Percentiles rank a stretch among this genome's conserved stretches.
phyloP scores from a whole-genome alignment of 2,888 invertebrate genomes.

The Dascillus cervinus region DNA sequence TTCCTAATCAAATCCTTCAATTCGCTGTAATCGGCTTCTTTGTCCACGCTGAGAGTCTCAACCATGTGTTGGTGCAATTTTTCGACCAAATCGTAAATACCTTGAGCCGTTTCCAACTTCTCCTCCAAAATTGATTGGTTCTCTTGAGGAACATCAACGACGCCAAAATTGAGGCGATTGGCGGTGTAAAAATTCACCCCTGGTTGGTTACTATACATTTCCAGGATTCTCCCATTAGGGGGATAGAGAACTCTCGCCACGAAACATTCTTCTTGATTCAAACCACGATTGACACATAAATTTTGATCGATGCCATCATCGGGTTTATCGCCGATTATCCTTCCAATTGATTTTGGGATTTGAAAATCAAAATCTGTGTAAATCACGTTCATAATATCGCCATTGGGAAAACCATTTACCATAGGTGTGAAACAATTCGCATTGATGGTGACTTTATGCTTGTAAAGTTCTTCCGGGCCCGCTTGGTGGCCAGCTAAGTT shows the following conservation, averaged over 20 bases:
- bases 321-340: conserved; percentile 55
- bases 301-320: conserved; percentile 73
- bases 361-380: conserved; percentile 68
- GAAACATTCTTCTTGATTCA: conserved; percentile 49
- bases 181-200: conserved; percentile 84
- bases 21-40: conserved; percentile 15
- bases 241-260: conserved; percentile 62
- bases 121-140: not conserved
- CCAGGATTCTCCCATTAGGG: conserved; percentile 63
- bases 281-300: conserved; percentile 62
- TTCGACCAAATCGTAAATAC: conserved; percentile 12
- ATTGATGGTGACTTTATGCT: conserved; percentile 65
- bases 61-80: conserved; percentile 9
- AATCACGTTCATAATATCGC: conserved; percentile 61
- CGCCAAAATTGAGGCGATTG: conserved; percentile 43
- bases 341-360: conserved; percentile 53
- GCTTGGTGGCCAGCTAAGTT: conserved; percentile 82
- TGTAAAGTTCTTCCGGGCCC: conserved; percentile 54
- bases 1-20: conserved; percentile 15
- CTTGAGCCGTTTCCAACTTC: not conserved
- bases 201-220: conserved; percentile 77
- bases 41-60: conserved; percentile 11
- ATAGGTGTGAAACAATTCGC: conserved; percentile 68
- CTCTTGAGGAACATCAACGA: conserved; percentile 6
- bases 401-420: conserved; percentile 61